Evolutionary conservation across 2,888 invertebrate species (phyloP).

Genomic region (Drosophila kambysellisi): DNA sequence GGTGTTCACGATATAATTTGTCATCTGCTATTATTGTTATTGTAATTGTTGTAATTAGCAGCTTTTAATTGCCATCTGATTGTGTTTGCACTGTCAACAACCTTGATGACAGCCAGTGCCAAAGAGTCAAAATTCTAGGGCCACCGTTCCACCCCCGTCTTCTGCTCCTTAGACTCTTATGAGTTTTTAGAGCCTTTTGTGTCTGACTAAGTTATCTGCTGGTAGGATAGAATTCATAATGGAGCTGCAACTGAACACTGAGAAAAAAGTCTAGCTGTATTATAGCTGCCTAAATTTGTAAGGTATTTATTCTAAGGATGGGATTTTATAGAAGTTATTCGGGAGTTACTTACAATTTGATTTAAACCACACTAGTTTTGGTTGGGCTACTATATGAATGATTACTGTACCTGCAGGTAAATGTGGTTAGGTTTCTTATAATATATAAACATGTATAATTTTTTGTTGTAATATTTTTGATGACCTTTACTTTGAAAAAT

Average conservation of each 20-base stretch:
- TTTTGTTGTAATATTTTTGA: not conserved
- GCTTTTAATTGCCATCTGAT: constrained; percentile 73
- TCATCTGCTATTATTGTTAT: constrained; percentile 30
- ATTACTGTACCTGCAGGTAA: not conserved
- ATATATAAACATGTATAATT: not conserved
- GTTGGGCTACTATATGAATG: not conserved
- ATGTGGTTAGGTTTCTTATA: too few relatives aligned
- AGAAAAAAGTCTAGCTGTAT: not conserved
- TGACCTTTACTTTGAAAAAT: not conserved
- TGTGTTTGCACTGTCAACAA: constrained; percentile 63
- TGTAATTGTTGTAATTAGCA: constrained; percentile 41
- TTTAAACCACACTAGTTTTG: not conserved
- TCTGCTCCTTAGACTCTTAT: not conserved
- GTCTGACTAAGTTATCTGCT: constrained; percentile 71
- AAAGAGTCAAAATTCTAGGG: constrained; percentile 17
- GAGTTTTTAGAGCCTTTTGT: constrained; percentile 71
- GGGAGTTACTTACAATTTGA: not conserved
- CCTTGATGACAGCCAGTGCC: constrained; percentile 45
- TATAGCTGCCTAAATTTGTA: not conserved
- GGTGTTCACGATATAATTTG: constrained; percentile 45
- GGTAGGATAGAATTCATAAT: constrained; percentile 68
- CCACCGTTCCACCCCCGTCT: not conserved
- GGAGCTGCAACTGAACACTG: constrained; percentile 17
- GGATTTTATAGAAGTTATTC: not conserved
- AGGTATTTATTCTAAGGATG: not conserved